phyloP scores from a whole-genome alignment of 2,888 invertebrate species.

The Harpagoxenus sublaevis region DNA sequence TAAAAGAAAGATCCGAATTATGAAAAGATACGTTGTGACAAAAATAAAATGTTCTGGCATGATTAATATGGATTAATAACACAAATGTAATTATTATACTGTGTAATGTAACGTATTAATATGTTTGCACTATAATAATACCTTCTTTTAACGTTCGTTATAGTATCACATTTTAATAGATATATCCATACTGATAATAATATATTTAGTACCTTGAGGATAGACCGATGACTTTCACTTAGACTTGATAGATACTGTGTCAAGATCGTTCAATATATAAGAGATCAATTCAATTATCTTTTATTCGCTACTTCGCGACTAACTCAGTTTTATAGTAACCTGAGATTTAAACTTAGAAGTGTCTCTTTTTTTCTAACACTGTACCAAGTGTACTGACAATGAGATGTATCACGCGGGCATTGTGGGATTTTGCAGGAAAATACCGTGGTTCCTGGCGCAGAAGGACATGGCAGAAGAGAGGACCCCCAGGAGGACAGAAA shows the following conservation, averaged over 20 bases:
- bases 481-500: conserved; percentile 26
- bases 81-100: background rate
- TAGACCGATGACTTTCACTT: background rate
- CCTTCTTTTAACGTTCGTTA: background rate
- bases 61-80: background rate
- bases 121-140: background rate
- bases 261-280: background rate
- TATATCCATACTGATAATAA: background rate
- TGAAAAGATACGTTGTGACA: background rate
- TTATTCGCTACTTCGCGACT: background rate
- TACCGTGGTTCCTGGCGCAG: conserved; percentile 21
- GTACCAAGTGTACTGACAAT: conserved; percentile 1
- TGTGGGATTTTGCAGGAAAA: conserved; percentile 27
- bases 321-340: background rate
- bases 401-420: conserved; percentile 24
- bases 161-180: background rate
- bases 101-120: background rate
- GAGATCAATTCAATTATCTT: background rate
- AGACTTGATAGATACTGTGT: background rate
- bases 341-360: background rate
- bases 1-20: background rate
- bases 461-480: conserved; percentile 57
- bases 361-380: background rate
- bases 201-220: background rate
- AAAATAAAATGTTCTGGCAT: background rate